Percentiles rank a stretch among this genome's conserved stretches.
phyloP scores from a whole-genome alignment of 2,113 vertebrate species.

The Erinaceus europaeus region DNA sequence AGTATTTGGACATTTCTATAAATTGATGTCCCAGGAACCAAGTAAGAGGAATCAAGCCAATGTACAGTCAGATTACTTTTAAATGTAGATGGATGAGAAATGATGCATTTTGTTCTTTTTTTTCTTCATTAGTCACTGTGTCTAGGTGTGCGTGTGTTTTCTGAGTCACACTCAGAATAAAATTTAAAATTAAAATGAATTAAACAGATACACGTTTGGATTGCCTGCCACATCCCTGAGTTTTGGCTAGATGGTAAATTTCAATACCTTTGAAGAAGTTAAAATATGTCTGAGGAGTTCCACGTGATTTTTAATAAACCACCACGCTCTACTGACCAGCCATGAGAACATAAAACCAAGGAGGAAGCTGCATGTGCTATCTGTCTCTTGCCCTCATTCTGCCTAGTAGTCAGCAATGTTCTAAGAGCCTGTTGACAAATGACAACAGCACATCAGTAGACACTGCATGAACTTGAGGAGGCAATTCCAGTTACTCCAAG shows the following conservation, averaged over 20 bases:
- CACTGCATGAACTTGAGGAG: conserved; percentile 10
- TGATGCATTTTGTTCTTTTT: too few species aligned
- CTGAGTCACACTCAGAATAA: neutral
- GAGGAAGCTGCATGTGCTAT: neutral
- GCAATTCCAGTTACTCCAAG: conserved; percentile 16
- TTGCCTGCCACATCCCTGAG: neutral
- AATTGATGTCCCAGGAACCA: neutral
- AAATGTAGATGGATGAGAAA: neutral
- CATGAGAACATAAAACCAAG: conserved; percentile 37
- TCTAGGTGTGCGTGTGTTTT: neutral
- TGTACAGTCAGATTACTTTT: neutral
- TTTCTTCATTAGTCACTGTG: neutral
- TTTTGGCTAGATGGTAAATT: neutral
- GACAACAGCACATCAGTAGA: conserved; percentile 27
- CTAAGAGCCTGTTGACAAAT: conserved; percentile 50
- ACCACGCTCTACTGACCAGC: neutral
- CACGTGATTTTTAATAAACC: neutral
- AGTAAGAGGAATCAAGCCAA: neutral
- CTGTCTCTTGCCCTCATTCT: conserved; percentile 42
- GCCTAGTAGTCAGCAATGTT: conserved; percentile 22
- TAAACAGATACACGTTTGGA: neutral
- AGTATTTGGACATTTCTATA: neutral
- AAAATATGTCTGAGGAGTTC: neutral
- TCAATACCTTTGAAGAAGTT: neutral
- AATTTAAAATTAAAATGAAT: neutral